Percentiles rank a stretch among this genome's conserved stretches.
Conservation (phyloP, 2,797 vertebrate species). For the Cheirogaleus major region DNA sequence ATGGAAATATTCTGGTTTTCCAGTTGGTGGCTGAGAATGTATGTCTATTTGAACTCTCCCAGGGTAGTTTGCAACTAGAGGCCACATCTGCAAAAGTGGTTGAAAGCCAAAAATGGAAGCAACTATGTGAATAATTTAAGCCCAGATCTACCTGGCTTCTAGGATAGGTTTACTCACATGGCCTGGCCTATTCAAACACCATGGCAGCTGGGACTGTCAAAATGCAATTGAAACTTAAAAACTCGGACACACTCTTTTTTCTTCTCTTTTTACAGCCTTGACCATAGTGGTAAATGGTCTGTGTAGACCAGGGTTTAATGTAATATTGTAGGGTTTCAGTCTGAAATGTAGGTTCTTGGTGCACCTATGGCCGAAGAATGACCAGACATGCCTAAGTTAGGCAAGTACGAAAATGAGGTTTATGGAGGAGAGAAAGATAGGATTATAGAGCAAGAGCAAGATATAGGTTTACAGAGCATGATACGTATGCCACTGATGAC, state of each 20-base stretch:
- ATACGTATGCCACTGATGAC: too few species aligned
- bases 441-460: too few species aligned
- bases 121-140: slow-evolving; percentile 8
- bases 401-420: too few species aligned
- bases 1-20: slow-evolving; percentile 38
- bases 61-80: not conserved
- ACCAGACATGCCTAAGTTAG: too few species aligned
- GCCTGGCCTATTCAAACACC: not conserved
- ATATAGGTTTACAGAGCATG: too few species aligned
- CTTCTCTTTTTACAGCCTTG: slow-evolving; percentile 13
- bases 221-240: not conserved
- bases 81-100: not conserved
- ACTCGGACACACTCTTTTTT: not conserved
- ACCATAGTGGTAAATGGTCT: not conserved
- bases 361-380: too few species aligned
- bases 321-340: not conserved
- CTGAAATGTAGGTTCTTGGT: too few species aligned
- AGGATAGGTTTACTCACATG: not conserved
- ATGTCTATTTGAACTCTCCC: not conserved
- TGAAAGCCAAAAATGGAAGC: slow-evolving; percentile 25
- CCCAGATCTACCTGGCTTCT: not conserved
- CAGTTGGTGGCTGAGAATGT: not conserved
- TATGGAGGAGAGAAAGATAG: too few species aligned
- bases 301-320: not conserved
- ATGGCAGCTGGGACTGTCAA: not conserved